Conservation (phyloP, 2,888 invertebrate species). For the Vanessa cardui region DNA sequence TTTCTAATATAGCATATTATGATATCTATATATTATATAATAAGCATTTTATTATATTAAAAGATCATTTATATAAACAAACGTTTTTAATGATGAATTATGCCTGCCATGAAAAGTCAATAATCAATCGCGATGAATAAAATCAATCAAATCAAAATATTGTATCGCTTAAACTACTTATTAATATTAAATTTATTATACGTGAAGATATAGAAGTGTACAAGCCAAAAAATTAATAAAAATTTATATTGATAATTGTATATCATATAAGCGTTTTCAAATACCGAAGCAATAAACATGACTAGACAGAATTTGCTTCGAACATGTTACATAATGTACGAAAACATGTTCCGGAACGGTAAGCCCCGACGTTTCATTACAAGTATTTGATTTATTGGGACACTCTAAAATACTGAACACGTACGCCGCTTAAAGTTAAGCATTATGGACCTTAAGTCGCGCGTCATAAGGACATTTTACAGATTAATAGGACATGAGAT, state of each 20-base stretch:
- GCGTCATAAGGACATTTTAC: neutral
- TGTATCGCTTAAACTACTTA: no score
- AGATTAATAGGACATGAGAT: neutral
- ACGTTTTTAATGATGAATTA: no score
- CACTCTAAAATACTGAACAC: slow-evolving; percentile 59
- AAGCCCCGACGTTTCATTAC: slow-evolving; percentile 70
- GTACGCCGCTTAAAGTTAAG: slow-evolving; percentile 41
- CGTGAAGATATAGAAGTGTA: neutral
- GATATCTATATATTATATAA: no score
- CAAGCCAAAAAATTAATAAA: neutral
- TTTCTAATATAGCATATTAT: no score
- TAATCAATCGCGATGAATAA: no score
- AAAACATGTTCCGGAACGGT: slow-evolving; percentile 51
- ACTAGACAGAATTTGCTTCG: slow-evolving; percentile 41
- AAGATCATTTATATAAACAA: no score
- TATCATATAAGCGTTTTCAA: slow-evolving; percentile 25
- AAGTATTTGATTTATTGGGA: slow-evolving; percentile 73
- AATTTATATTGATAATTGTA: neutral
- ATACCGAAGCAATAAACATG: slow-evolving; percentile 39
- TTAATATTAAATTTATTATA: no score
- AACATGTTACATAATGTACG: slow-evolving; percentile 51
- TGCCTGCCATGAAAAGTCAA: no score
- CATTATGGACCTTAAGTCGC: slow-evolving; percentile 16
- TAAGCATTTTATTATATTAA: no score
- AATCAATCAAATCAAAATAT: no score